Evolutionary conservation across 2,888 invertebrate genomes (phyloP), one percentile per base, ranked within the genome.

Genomic region (Notodonta ziczac): DNA sequence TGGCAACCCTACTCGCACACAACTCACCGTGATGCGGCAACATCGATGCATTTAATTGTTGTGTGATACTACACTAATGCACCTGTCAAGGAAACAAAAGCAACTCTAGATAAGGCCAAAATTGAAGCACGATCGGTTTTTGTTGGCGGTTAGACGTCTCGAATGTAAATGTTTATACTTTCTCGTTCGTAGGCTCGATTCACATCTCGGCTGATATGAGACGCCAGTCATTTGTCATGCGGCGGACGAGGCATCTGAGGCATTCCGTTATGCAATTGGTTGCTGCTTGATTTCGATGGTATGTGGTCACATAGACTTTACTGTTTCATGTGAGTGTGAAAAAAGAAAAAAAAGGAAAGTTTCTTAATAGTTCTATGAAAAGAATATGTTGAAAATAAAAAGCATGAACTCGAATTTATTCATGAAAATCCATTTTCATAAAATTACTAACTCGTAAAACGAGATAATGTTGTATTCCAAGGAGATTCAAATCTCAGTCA

Each of bases 151-250:
- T 77, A 74, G 73, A 76, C 76, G 76, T 80, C 77, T 82, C 84
- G 80, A 91, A 93, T 90, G 92, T 92, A 93, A 93, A 93, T 93
- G 93, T 93, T 93, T 93, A 92, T 93, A 92, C 91, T 90, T 85
- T 87, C 83, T 82, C 82, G 86, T 83, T 87, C 85, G 81, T 84
- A 81, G 73, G 71, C 83, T 73, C 77, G 88, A 91, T 91, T 86
- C 76, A 73, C 83, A 90, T 90, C 91, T 87, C 67, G 62, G 61
- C 70, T 73, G 74, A 74, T 85, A 83, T 81, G 83, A 87, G 83
- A 84, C 83, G 76, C 87, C 90, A 90, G 88, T 93, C 91, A 90
- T 92, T 93, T 92, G 89, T 90, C 89, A 88, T 84, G 76, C 60
- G 62, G 65, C 73, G 68, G 74, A 67, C 42, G 56, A 75, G 70